Percentiles rank a stretch among this genome's conserved stretches.
Evolutionary conservation across 2,113 vertebrate genomes (phyloP).

Genomic region (Ptilorrhoa leucosticta): DNA sequence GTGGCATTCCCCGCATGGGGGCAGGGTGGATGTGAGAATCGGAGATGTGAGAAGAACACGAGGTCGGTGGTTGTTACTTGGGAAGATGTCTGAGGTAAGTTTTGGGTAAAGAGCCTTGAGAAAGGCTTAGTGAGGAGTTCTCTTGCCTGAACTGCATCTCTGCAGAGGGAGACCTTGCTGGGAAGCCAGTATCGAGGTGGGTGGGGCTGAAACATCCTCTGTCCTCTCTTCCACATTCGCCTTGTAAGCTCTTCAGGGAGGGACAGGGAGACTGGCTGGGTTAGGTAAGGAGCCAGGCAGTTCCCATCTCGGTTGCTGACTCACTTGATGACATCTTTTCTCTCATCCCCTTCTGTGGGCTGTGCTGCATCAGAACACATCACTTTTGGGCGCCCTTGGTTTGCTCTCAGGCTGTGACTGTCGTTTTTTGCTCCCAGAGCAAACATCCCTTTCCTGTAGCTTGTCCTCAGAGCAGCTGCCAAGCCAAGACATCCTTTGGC

Average conservation of each 20-base stretch:
- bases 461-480: rapidly evolving
- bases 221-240: rapidly evolving
- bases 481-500: too few relatives aligned
- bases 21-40: rapidly evolving
- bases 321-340: neutral
- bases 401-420: neutral
- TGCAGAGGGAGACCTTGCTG: neutral
- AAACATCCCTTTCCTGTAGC: neutral
- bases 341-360: neutral
- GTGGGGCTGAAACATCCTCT: neutral
- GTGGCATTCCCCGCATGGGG: rapidly evolving
- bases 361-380: neutral
- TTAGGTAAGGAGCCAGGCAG: neutral
- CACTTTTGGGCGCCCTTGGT: rapidly evolving
- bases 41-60: neutral
- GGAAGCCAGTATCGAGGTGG: neutral
- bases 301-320: neutral
- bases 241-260: neutral
- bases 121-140: neutral
- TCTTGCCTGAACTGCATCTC: neutral
- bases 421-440: neutral
- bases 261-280: neutral
- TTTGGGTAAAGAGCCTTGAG: neutral
- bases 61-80: neutral
- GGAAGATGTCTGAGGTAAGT: neutral